Evolutionary conservation across 2,888 invertebrate genomes (phyloP), one percentile per base, ranked within the genome.

Genomic region (Chalcosyrphus nemorum): DNA sequence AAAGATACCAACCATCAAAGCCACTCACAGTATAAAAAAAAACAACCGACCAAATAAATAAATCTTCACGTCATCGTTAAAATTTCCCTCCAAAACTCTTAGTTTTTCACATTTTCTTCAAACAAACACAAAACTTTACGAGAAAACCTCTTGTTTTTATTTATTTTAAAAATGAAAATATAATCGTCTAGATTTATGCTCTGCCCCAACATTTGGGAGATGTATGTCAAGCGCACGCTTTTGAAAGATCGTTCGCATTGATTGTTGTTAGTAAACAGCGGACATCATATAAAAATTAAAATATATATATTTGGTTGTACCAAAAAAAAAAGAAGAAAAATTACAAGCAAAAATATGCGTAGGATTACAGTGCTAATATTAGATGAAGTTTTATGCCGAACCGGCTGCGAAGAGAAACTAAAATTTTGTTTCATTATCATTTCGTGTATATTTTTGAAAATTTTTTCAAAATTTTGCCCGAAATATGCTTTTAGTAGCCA

Each of bases 211-310:
- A 47, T 35, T 65, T 43, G 54, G 54, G 35, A 38, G 63, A 74
- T 56, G 43, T 29, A 27, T 74, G 74, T 74, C 74, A 74, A 74
- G 74, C 65, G 65, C 63, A 74, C 63, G 74, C 72, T 63, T 72
- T 41, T 61, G 38, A 61, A 35, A 59, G 19, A 29, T 52, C 32
- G 7, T 6, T 41, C 7, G 29, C 52, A 19, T 41, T 38, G 38
- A 41, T n/a, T 17, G 61, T 2, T 63, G 72, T 72, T 61, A 41
- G 72, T 72, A 61, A 61, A 61, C 61, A 72, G 17, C 9, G 7
- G 41, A 50, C 29, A 19, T 19, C 17, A 52, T 13, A 41, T 4
- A 24, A 24, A 24, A 24, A 24, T 24, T 24, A 4, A 24, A 24
- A 24, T 24, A 38, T 29, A 29, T n/a, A 17, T 41, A 13, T 61